Base-by-base conservation (phyloP, 2,113 vertebrate species). In the Carassius auratus region DNA sequence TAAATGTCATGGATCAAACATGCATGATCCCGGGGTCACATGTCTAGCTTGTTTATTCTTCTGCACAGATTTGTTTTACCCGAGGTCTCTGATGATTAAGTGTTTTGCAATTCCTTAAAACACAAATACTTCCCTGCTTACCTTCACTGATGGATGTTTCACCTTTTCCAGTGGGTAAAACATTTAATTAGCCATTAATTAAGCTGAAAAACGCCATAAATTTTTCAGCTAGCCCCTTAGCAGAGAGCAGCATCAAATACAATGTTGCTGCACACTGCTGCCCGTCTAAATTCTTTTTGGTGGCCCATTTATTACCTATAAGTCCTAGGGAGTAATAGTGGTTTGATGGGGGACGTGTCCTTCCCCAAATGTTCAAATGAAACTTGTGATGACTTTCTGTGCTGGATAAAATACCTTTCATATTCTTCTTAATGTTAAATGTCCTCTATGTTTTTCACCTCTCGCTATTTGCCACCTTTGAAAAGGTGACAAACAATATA, bases 1-100 rank as follows among this genome's bases (percentile, higher is more conserved):
- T 89, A 92, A 92, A 92, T 91, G 90, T 91, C 90, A 91, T 83
- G 87, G 90, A 89, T 89, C 90, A 92, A 91, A 91, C 57, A 78
- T 62, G 42, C 50, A 52, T 33, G 61, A 87, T 85, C 86, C 77
- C 55, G 23, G 84, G 64, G 83, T 66, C 57, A 76, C 55, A 59
- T 66, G 85, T 73, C 68, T 87, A 45, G 83, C 15, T 36, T 33
- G 23, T 64, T 62, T 45, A 75, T 76, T 62, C 19, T 3, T 8
- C 38, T 21, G 4, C 7, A 14, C 50, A 66, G 17, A 17, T 84
- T 55, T 48, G 36, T 84, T 62, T n/a, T 76, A 76, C 26, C 73
- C 7, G 6, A 50, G n/a, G n/a, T 33, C 30, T 48, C 45, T 48
- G 3, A 48, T 48, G 9, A 48, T 48, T 12, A 12, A 48, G 45